These are phyloP conservation scores for Cyprinodon brontotheroides DNA, from an alignment of 2,113 vertebrate genomes.

Conservation along the genomic window DNA sequence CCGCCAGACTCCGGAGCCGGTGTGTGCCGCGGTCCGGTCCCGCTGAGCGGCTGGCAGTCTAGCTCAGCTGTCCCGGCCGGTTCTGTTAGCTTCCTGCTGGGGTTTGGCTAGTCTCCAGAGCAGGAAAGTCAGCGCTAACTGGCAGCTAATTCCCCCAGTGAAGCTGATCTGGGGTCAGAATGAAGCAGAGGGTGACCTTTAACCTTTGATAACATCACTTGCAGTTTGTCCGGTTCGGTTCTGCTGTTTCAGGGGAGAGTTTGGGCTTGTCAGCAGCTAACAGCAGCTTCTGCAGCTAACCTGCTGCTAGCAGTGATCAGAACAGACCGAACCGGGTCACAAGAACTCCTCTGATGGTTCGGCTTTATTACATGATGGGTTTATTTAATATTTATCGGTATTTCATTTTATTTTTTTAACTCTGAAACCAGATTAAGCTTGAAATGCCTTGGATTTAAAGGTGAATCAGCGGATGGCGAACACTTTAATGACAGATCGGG, in stretches of 20 bases:
- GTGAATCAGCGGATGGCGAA: not conserved
- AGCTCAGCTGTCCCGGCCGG: slow-evolving; percentile 21
- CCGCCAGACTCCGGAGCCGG: not conserved
- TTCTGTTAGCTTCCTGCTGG: slow-evolving; percentile 38
- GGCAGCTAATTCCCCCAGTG: slow-evolving; percentile 51
- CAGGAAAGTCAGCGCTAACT: slow-evolving; percentile 72
- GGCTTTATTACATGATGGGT: too few species aligned
- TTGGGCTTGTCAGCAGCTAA: not conserved
- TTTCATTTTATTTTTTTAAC: not conserved
- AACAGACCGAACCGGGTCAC: not conserved
- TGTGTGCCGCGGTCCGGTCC: not conserved
- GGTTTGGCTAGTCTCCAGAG: slow-evolving; percentile 26
- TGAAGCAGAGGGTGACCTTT: slow-evolving; percentile 2
- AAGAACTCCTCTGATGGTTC: not conserved
- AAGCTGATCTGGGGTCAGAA: slow-evolving; percentile 21
- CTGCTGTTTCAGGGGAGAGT: not conserved
- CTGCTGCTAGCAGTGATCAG: slow-evolving; percentile 7
- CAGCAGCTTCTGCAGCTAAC: slow-evolving; percentile 38
- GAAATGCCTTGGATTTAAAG: not conserved
- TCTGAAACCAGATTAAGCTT: too few species aligned
- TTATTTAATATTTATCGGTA: slow-evolving; percentile 1
- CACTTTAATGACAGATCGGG: not conserved
- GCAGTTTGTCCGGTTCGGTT: not conserved
- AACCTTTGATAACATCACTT: slow-evolving; percentile 22
- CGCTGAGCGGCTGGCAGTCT: slow-evolving; percentile 4